Conservation (phyloP, 2,113 vertebrate species). For the Corythornis madagascariensis region DNA sequence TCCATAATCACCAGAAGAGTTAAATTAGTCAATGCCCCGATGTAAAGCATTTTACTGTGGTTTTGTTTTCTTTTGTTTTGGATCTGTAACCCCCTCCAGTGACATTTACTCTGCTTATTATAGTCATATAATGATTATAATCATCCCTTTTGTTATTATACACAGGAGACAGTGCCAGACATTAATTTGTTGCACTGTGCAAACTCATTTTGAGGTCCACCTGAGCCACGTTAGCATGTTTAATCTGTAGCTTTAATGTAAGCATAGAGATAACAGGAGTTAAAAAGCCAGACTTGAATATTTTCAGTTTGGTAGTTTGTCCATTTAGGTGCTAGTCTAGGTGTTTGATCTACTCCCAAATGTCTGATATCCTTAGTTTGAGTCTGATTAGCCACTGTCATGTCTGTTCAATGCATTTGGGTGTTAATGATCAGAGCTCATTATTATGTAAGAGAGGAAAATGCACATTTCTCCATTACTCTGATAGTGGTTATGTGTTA, state of each 20-base stretch:
- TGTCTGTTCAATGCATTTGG: not conserved
- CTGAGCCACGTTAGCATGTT: not conserved
- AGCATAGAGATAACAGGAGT: not conserved
- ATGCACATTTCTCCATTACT: not conserved
- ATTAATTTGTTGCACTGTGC: not conserved
- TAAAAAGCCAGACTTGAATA: not conserved
- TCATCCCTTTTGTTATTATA: not conserved
- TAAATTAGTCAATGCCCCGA: not conserved
- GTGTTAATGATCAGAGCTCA: not conserved
- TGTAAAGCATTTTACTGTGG: not conserved
- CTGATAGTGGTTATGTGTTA: not conserved
- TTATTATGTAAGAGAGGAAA: not conserved
- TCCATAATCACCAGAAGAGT: not conserved
- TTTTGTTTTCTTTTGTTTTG: not conserved
- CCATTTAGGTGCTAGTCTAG: not conserved
- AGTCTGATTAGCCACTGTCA: not conserved
- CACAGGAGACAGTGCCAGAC: not conserved
- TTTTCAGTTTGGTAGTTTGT: not conserved
- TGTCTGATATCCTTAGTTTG: not conserved
- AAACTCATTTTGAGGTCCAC: not conserved
- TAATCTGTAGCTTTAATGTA: not conserved
- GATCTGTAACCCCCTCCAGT: rapidly evolving
- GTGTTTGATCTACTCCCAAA: not conserved
- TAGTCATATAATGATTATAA: no score
- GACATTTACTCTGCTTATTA: not conserved